phyloP scores from a whole-genome alignment of 2,113 vertebrate genomes.

The Otolemur garnettii region DNA sequence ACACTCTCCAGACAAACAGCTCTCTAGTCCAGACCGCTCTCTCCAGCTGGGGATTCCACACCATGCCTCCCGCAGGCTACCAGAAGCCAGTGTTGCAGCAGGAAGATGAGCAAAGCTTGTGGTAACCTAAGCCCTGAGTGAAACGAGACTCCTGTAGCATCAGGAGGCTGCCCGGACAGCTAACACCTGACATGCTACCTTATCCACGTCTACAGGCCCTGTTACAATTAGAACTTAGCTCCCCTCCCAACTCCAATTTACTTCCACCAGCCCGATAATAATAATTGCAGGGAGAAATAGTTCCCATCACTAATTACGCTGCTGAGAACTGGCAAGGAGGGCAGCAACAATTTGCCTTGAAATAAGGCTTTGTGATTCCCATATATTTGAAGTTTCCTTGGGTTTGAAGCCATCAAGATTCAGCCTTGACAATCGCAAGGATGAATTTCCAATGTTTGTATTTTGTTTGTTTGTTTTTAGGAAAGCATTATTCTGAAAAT shows the following conservation, averaged over 20 bases:
- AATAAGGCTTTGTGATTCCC: neutral
- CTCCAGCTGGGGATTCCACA: constrained; percentile 28
- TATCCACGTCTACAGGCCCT: constrained; percentile 54
- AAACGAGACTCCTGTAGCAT: constrained; percentile 65
- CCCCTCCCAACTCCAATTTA: neutral
- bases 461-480: neutral
- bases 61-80: constrained; percentile 44
- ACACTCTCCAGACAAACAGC: constrained; percentile 39
- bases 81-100: constrained; percentile 39
- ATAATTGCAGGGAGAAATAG: constrained; percentile 31
- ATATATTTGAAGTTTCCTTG: neutral
- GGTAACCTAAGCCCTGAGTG: constrained; percentile 74
- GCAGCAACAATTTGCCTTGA: neutral
- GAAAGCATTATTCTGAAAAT: constrained; percentile 18
- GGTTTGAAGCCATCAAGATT: constrained; percentile 11
- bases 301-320: constrained; percentile 21
- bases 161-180: constrained; percentile 71
- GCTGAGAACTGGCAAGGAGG: neutral
- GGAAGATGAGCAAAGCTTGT: constrained; percentile 55
- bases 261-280: neutral
- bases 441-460: constrained; percentile 7
- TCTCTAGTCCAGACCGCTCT: neutral
- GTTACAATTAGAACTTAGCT: neutral
- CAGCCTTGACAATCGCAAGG: neutral
- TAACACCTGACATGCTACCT: constrained; percentile 80